A percentile compares a stretch with the other conserved stretches of the same genome.
These are phyloP conservation scores for Pheosia tremula DNA, from an alignment of 2,888 invertebrate genomes.

Conservation along the genomic window DNA sequence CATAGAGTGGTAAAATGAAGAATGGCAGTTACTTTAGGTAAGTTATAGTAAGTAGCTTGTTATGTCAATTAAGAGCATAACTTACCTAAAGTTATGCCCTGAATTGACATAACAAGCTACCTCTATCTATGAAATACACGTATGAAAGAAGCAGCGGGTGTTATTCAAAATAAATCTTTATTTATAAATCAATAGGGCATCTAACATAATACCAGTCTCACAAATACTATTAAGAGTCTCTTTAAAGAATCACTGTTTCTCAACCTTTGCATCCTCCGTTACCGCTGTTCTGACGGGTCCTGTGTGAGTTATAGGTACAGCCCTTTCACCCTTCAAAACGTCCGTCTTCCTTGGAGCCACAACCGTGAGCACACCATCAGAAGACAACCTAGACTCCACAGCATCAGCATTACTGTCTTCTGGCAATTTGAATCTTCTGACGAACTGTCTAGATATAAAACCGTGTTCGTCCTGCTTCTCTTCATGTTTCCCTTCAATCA, in stretches of 20 bases:
- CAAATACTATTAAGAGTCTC: slow-evolving; percentile 23
- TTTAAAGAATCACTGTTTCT: slow-evolving; percentile 10
- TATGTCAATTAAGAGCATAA: too few species aligned
- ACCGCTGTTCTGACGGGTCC: slow-evolving; percentile 79
- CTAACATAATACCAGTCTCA: slow-evolving; percentile 18
- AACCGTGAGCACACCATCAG: slow-evolving; percentile 90
- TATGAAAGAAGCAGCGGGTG: too few species aligned
- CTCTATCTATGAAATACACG: too few species aligned
- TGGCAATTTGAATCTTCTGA: slow-evolving; percentile 88
- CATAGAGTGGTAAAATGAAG: too few species aligned
- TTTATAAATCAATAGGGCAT: too few species aligned
- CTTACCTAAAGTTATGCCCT: too few species aligned
- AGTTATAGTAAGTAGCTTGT: too few species aligned
- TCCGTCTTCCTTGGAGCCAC: slow-evolving; percentile 82
- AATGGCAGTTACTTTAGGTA: too few species aligned
- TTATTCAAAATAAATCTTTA: too few species aligned
- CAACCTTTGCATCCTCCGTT: slow-evolving; percentile 36
- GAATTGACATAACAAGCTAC: too few species aligned
- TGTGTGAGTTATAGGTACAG: slow-evolving; percentile 84
- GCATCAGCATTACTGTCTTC: slow-evolving; percentile 88
- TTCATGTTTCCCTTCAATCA: slow-evolving; percentile 91
- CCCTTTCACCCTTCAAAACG: slow-evolving; percentile 70
- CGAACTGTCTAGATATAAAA: slow-evolving; percentile 89
- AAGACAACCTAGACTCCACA: slow-evolving; percentile 89
- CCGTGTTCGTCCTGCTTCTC: slow-evolving; percentile 91